phyloP scores from a whole-genome alignment of 2,113 vertebrate species.

The Scopus umbretta region DNA sequence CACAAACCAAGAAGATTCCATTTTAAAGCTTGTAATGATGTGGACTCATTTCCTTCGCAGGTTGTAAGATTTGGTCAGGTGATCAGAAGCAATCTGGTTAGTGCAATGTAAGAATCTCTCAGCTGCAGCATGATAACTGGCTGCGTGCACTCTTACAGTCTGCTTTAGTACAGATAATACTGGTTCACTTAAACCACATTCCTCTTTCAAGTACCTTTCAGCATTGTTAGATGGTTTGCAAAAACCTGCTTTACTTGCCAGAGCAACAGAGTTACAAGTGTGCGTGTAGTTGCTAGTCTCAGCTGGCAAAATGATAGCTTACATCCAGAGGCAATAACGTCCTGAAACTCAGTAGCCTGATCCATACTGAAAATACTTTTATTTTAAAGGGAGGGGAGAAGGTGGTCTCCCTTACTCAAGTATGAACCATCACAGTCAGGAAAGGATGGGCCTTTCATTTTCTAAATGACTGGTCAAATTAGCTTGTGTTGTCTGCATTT shows the following conservation, averaged over 20 bases:
- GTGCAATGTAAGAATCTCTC: background rate
- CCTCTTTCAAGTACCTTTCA: background rate
- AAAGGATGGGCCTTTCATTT: background rate
- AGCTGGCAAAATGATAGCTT: background rate
- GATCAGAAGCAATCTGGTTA: background rate
- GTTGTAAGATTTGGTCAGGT: background rate
- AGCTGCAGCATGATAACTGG: background rate
- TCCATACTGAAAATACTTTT: background rate
- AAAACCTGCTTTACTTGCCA: background rate
- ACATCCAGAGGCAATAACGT: slow-evolving; percentile 12
- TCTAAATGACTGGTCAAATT: background rate
- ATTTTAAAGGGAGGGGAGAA: background rate
- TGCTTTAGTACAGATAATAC: background rate
- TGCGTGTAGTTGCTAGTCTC: background rate
- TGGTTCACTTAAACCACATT: background rate
- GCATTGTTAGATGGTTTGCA: background rate
- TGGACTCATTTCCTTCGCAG: background rate
- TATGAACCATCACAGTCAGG: background rate
- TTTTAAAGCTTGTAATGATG: background rate
- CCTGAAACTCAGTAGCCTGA: background rate
- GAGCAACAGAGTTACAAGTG: background rate
- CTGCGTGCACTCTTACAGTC: background rate
- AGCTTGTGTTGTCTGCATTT: background rate
- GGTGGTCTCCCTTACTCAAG: background rate
- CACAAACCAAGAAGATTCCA: background rate